Evolutionary conservation across 1,140 invertebrate genomes (phyloP), one percentile per base, ranked within the genome.

Genomic region (Drosophila lini): DNA sequence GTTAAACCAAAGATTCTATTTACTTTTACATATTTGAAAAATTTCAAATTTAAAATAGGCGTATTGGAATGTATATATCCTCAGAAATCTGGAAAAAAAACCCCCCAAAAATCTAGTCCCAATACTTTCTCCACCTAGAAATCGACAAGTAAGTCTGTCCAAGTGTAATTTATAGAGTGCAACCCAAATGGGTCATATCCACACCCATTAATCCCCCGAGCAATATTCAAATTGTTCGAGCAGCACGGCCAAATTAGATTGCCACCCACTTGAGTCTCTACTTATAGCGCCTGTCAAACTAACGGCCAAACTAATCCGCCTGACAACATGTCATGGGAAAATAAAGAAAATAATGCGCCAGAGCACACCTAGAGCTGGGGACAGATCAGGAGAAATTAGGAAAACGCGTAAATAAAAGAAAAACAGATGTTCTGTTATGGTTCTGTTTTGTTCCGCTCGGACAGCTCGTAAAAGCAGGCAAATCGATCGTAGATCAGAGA

Each of bases 251-350:
- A 67, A 76, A 76, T 76, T 76, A 76, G 56, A 76, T 59, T 76
- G 61, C 40, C 53, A 57, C 71, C 71, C 44, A 67, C 45, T 58
- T 47, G 48, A 52, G 41, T 41, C 22, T 55, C 45, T 64, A 53
- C 40, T 63, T 52, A 58, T 59, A 65, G 61, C 55, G 73, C 36
- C 73, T 76, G 74, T 77, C 74, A 77, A 76, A 60, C 74, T 60
- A 77, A 77, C 74, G 73, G 74, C 47, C 73, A 40, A 59, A 67
- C 74, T 77, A 77, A 77, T 77, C 74, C 74, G 53, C 41, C 62
- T 75, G 74, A 67, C 74, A 77, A 68, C 55, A 22, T 77, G 74
- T 77, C 73, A 68, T 28, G 32, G 31, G 25, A 63, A 63, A 67
- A 36, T 48, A 57, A 60, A 28, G 52, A 53, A 75, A 64, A 75